A percentile compares a stretch with the other conserved stretches of the same genome.
Conservation (phyloP, 2,797 vertebrate species). For the Spondyliosoma cantharus region DNA sequence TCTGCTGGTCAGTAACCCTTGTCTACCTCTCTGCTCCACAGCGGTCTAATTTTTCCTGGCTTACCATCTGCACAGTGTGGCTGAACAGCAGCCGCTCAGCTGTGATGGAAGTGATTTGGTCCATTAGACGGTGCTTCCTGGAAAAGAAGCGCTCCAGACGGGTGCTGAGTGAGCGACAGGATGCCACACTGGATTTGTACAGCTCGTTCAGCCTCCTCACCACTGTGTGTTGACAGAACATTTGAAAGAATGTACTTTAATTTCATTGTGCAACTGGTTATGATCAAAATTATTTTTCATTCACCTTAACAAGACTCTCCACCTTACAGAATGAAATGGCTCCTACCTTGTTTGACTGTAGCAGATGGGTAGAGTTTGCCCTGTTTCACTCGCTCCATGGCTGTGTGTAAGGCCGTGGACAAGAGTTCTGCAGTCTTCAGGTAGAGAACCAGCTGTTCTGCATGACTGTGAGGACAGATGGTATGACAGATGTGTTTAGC, state of each 20-base stretch:
- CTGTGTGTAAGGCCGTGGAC: slow-evolving; percentile 90
- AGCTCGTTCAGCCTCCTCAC: slow-evolving; percentile 93
- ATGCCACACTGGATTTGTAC: slow-evolving; percentile 93
- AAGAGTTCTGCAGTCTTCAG: slow-evolving; percentile 94
- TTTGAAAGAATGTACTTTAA: neutral
- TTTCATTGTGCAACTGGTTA: neutral
- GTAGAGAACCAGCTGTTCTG: slow-evolving; percentile 96
- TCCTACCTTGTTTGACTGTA: slow-evolving; percentile 94
- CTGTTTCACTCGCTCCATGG: slow-evolving; percentile 91
- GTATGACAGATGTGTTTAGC: neutral
- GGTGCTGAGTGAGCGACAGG: slow-evolving; percentile 91
- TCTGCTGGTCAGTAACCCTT: neutral
- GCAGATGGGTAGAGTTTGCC: slow-evolving; percentile 94
- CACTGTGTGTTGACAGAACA: slow-evolving; percentile 78
- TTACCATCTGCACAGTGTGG: slow-evolving; percentile 96
- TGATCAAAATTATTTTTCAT: neutral
- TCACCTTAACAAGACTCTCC: neutral
- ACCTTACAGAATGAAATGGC: neutral
- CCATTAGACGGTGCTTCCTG: slow-evolving; percentile 96
- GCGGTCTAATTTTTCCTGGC: neutral
- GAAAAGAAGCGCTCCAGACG: slow-evolving; percentile 93
- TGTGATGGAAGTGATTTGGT: slow-evolving; percentile 93
- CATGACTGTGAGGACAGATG: slow-evolving; percentile 83
- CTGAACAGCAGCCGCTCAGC: slow-evolving; percentile 97
- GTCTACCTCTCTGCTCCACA: slow-evolving; percentile 8